Percentiles rank a stretch among this genome's conserved stretches.
These are phyloP conservation scores for Nasonovia ribisnigri DNA, from an alignment of 2,888 invertebrate species.

Conservation along the genomic window DNA sequence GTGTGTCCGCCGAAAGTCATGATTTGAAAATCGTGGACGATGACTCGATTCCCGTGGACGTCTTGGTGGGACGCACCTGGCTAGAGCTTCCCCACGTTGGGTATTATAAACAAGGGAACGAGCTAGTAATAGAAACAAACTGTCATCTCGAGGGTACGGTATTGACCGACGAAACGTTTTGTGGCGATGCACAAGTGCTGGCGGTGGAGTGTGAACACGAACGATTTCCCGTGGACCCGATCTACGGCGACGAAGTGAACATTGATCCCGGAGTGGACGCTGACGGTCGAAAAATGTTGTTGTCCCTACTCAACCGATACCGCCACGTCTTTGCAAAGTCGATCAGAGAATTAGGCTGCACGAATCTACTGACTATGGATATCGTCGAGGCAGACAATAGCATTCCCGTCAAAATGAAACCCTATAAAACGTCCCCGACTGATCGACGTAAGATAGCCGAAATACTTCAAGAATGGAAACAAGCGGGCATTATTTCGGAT, in stretches of 20 bases:
- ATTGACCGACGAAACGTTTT: background rate
- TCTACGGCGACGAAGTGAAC: no score
- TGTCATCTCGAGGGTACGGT: background rate
- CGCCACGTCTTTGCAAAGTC: slow-evolving; percentile 15
- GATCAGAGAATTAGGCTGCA: background rate
- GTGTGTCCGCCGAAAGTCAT: background rate
- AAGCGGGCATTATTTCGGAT: slow-evolving; percentile 19
- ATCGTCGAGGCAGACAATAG: background rate
- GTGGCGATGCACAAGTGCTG: background rate
- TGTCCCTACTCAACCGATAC: background rate
- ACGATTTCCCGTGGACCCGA: no score
- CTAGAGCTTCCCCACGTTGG: background rate
- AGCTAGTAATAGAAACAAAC: background rate
- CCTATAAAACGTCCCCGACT: background rate
- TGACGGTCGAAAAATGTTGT: background rate
- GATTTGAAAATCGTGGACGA: background rate
- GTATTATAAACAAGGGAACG: background rate
- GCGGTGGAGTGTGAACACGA: no score
- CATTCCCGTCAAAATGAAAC: background rate
- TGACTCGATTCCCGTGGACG: background rate
- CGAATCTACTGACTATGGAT: slow-evolving; percentile 37
- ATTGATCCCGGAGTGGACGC: no score
- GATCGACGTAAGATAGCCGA: background rate
- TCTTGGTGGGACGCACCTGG: background rate
- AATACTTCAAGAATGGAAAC: background rate